These are phyloP conservation scores for Ryuthela nishihirai DNA, from an alignment of 2,888 invertebrate genomes.

Conservation along the genomic window DNA sequence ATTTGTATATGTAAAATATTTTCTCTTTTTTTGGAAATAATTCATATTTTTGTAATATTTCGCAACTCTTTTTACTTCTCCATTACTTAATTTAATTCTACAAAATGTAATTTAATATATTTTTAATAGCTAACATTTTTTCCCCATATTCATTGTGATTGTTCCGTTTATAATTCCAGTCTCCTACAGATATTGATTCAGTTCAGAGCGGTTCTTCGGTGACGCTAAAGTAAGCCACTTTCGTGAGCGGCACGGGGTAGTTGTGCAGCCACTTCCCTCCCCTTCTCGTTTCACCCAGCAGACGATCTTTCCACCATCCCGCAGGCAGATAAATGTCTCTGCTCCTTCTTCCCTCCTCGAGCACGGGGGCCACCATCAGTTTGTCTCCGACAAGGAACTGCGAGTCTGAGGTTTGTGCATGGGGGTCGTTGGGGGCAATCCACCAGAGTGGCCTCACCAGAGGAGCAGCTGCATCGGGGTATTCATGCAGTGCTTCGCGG, in stretches of 20 bases:
- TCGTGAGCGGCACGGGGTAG: conserved; percentile 54
- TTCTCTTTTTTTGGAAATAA: no score
- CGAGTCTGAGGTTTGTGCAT: conserved; percentile 70
- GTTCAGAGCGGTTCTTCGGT: conserved; percentile 24
- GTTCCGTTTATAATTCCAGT: no score
- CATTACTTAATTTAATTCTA: no score
- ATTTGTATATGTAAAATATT: no score
- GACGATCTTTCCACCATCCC: conserved; percentile 82
- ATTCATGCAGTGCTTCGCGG: conserved; percentile 68
- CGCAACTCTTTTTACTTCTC: no score
- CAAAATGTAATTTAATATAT: no score
- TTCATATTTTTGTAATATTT: no score
- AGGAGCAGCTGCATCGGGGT: conserved; percentile 71
- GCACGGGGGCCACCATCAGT: conserved; percentile 81
- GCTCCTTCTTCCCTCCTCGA: conserved; percentile 64
- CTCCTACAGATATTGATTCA: no score
- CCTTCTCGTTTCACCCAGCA: conserved; percentile 76
- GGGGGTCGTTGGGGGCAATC: conserved; percentile 71
- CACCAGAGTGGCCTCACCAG: conserved; percentile 87
- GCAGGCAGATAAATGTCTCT: conserved; percentile 78
- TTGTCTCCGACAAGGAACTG: conserved; percentile 87
- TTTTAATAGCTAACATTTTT: no score
- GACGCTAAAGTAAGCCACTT: conserved; percentile 43
- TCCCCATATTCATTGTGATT: no score
- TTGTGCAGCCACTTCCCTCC: conserved; percentile 88